Base-by-base conservation (phyloP, 2,888 invertebrate species). In the Sturmia bella region DNA sequence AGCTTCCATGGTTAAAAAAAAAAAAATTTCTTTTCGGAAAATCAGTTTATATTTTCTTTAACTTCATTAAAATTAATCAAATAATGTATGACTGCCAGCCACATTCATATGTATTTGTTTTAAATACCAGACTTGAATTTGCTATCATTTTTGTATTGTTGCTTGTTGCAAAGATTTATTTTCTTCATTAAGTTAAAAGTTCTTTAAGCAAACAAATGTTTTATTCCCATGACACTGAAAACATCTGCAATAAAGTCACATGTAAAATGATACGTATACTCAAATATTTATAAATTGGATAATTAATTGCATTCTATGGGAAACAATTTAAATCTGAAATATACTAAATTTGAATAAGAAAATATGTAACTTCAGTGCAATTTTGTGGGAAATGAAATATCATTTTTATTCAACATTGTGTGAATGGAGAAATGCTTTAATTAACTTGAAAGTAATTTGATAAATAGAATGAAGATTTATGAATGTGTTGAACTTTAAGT, bases 231-330 rank as follows among this genome's bases (percentile, higher is more conserved):
- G 19, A 7, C 43, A 4, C 24, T 32, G 15, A 50, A 21, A 59
- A 50, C 59, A 41, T 24, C 70, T 70, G 50, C 17, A 19, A 50
- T 39, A 50, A 21, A 52, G 50, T 15, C 39, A 12, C 9, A 24
- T 48, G 15, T 15, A 39, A 52, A 61, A 41, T 68, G 11, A 41
- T 72, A 32, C n/a, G 50, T 41, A 24, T 45, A 54, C 6, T 54
- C 9, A 45, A 54, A 73, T 45, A 69, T 57, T 70, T 70, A 50
- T 43, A 63, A 39, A 32, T 12, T 27, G 27, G 19, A 73, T 61
- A 73, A 73, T 63, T 52, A 61, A 54, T 63, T 52, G 17, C 11
- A 27, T 54, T 56, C 21, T 32, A 24, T 57, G 7, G 19, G 7
- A 52, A 43, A 6, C n/a, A 43, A 54, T 48, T 63, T 15, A 54